A percentile compares a stretch with the other conserved stretches of the same genome.
These are phyloP conservation scores for Platycnemis pennipes DNA, from an alignment of 2,888 invertebrate species.

Conservation along the genomic window DNA sequence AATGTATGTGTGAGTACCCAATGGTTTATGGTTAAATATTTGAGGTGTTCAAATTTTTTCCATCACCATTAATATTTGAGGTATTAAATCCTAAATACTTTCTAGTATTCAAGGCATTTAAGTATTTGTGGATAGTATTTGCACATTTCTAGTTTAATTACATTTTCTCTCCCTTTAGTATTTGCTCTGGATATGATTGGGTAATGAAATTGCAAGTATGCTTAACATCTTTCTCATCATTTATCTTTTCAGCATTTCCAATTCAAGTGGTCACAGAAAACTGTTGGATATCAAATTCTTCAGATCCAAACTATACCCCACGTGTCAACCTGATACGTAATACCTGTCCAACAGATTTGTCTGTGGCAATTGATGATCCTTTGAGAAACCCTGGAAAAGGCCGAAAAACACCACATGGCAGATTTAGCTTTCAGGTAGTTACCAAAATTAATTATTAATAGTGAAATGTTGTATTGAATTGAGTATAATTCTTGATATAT, in stretches of 20 bases:
- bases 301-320: constrained; percentile 70
- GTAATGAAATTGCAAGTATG: too few species aligned
- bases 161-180: background rate
- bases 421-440: constrained; percentile 72
- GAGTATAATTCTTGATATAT: too few species aligned
- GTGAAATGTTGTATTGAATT: background rate
- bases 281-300: constrained; percentile 76
- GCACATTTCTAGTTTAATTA: background rate
- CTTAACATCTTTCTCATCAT: too few species aligned
- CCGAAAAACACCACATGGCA: constrained; percentile 69
- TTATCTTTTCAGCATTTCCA: constrained; percentile 71
- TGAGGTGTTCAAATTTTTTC: too few species aligned
- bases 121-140: too few species aligned
- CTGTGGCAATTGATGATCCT: constrained; percentile 71
- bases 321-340: constrained; percentile 73
- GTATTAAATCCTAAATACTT: too few species aligned
- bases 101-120: too few species aligned
- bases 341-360: constrained; percentile 75
- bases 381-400: constrained; percentile 31
- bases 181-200: background rate
- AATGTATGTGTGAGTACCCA: too few species aligned
- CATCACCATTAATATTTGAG: too few species aligned
- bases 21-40: too few species aligned
- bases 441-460: background rate
- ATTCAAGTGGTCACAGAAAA: constrained; percentile 75